A percentile compares a stretch with the other conserved stretches of the same genome.
Evolutionary conservation across 30 jellyfish, hydroid and myxozoan species (phyloP).

Genomic region (Mastigias papua): DNA sequence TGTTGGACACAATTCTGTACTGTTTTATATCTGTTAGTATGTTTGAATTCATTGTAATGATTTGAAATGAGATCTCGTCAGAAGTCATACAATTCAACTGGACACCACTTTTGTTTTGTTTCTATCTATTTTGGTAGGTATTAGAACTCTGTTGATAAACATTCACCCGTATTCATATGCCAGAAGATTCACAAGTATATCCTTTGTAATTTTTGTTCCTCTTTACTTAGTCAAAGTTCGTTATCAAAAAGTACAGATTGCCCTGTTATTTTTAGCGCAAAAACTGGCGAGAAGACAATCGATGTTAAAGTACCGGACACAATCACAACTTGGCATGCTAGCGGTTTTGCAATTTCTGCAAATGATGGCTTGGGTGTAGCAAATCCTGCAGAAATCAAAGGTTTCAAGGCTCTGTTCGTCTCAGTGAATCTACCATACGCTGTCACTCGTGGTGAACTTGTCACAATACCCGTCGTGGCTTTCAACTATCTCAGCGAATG

Average conservation of each 20-base stretch:
- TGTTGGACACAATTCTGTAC: not conserved
- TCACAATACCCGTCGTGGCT: constrained; percentile 86
- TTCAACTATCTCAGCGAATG: constrained; percentile 86
- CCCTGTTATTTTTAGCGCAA: constrained; percentile 33
- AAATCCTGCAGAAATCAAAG: constrained; percentile 79
- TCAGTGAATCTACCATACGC: constrained; percentile 93
- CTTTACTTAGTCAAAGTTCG: not conserved
- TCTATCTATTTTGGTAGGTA: too few relatives aligned
- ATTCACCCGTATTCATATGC: too few relatives aligned
- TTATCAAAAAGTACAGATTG: not conserved
- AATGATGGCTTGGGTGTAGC: constrained; percentile 92
- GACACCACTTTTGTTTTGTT: too few relatives aligned
- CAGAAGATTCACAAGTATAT: too few relatives aligned
- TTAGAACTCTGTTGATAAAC: too few relatives aligned
- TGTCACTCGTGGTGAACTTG: constrained; percentile 90
- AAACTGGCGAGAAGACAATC: constrained; percentile 77
- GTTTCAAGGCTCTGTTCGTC: constrained; percentile 87
- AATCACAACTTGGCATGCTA: constrained; percentile 95
- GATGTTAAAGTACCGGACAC: constrained; percentile 92
- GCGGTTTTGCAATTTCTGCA: constrained; percentile 88
- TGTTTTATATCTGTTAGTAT: constrained; percentile 3
- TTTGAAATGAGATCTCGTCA: too few relatives aligned
- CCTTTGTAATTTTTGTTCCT: too few relatives aligned
- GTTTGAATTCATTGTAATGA: too few relatives aligned
- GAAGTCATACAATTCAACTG: too few relatives aligned